These are phyloP conservation scores for Parazoanthus atlanticus DNA, from an alignment of 92 coral and sea anemone species.

Conservation along the genomic window DNA sequence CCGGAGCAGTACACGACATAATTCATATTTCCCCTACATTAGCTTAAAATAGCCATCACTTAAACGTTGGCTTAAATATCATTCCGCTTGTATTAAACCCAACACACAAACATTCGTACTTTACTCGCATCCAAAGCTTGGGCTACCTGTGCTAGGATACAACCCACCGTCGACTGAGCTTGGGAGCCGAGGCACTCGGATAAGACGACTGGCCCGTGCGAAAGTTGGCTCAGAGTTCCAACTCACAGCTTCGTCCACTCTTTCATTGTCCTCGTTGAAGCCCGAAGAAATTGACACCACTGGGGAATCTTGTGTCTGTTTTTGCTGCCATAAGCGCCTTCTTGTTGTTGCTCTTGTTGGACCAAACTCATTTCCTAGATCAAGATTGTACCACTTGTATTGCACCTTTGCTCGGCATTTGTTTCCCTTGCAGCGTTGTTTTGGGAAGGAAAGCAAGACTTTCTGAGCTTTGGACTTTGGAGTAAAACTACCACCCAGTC, in stretches of 20 bases:
- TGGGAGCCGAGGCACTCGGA: neutral
- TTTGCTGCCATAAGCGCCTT: neutral
- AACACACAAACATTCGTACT: no score
- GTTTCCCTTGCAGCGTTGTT: neutral
- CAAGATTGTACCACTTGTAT: constrained; percentile 13
- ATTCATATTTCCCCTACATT: no score
- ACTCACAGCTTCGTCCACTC: no score
- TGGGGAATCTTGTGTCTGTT: neutral
- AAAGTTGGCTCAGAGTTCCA: neutral
- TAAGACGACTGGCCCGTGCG: neutral
- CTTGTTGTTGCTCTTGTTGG: neutral
- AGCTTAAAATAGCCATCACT: no score
- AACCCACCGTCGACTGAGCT: neutral
- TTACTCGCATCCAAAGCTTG: no score
- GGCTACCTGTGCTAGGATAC: neutral
- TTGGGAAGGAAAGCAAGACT: neutral
- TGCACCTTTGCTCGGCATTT: neutral
- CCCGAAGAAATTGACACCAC: neutral
- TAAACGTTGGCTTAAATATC: no score
- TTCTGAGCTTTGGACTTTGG: neutral
- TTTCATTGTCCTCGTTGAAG: no score
- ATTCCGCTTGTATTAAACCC: no score
- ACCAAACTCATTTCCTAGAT: constrained; percentile 2
- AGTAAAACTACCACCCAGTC: neutral
- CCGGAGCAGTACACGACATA: no score